Evolutionary conservation across 2,888 invertebrate species (phyloP).

Genomic region (Dolichopus griseipennis): DNA sequence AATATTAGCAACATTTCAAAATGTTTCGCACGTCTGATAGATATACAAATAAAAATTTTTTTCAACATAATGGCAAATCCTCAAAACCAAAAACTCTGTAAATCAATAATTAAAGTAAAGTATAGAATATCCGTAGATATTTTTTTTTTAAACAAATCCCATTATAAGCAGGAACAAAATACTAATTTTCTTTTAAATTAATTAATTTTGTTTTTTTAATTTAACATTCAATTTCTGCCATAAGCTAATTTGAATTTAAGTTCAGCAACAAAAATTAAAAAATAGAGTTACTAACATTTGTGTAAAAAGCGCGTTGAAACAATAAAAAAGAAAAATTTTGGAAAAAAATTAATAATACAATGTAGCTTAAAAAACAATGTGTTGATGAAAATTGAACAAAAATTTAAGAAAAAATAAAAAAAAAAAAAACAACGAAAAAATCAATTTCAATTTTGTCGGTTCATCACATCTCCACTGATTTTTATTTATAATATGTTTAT

Average conservation of each 20-base stretch:
- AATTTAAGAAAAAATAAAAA: no score
- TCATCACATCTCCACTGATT: neutral
- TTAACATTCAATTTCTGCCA: neutral
- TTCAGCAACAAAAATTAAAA: neutral
- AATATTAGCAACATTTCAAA: no score
- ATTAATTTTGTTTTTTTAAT: neutral
- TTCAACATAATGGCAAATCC: no score
- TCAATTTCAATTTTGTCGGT: neutral
- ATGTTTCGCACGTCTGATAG: no score
- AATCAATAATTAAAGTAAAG: no score
- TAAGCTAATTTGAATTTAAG: constrained; percentile 1
- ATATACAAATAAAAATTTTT: no score
- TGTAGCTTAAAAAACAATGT: neutral
- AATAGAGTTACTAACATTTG: neutral
- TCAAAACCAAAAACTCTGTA: no score
- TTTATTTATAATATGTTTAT: no score
- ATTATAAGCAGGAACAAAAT: neutral
- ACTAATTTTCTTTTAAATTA: neutral
- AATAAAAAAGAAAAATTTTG: no score
- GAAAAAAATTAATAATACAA: no score
- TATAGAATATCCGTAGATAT: no score
- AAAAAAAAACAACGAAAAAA: no score
- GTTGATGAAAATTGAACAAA: neutral
- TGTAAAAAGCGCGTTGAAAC: neutral
- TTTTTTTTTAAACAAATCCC: neutral